Percentiles rank a stretch among this genome's conserved stretches.
These are phyloP conservation scores for Leptinotarsa undecemlineata DNA, from an alignment of 1,140 invertebrate species.

Conservation along the genomic window DNA sequence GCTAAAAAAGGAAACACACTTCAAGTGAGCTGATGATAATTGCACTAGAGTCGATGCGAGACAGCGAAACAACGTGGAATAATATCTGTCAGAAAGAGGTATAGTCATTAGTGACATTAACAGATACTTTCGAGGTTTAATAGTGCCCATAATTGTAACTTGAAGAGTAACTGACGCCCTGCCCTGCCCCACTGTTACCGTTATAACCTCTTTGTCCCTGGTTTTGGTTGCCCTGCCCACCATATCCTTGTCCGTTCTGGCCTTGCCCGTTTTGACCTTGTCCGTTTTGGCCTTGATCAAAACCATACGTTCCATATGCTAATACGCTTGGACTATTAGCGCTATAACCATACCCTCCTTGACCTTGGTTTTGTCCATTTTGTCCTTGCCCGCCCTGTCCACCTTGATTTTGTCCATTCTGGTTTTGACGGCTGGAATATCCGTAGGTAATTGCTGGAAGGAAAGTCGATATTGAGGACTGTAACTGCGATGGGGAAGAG, in stretches of 20 bases:
- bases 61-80: too few species aligned
- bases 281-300: background rate
- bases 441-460: background rate
- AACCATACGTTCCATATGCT: constrained; percentile 6
- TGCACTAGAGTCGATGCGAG: too few species aligned
- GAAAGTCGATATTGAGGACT: background rate
- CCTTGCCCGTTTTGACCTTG: background rate
- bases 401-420: background rate
- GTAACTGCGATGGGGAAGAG: background rate
- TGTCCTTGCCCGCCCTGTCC: background rate
- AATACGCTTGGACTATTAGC: background rate
- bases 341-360: background rate
- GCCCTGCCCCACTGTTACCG: background rate
- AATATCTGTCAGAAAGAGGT: too few species aligned
- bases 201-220: background rate
- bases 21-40: too few species aligned
- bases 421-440: background rate
- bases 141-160: too few species aligned
- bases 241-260: background rate
- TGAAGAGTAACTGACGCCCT: too few species aligned
- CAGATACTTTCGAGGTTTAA: too few species aligned
- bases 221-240: background rate
- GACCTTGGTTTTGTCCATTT: background rate
- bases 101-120: too few species aligned
- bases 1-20: too few species aligned